A percentile compares a stretch with the other conserved stretches of the same genome.
Evolutionary conservation across 2,888 invertebrate species (phyloP).

Genomic region (Abrostola triplasia): DNA sequence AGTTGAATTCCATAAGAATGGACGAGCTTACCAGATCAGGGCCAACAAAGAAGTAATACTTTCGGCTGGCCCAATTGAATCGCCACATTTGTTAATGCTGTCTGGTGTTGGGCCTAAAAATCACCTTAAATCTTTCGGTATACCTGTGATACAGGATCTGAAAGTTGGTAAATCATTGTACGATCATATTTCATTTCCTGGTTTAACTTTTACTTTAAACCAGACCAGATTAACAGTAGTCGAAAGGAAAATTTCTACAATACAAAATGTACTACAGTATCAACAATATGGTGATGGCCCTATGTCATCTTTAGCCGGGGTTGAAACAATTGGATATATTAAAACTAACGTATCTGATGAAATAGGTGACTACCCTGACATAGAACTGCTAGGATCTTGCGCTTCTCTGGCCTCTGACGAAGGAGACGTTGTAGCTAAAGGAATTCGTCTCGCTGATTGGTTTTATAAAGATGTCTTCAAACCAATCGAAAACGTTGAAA

Average conservation of each 20-base stretch:
- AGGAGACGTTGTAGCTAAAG: constrained; percentile 79
- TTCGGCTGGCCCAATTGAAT: constrained; percentile 93
- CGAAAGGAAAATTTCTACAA: constrained; percentile 67
- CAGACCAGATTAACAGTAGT: constrained; percentile 73
- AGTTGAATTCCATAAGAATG: constrained; percentile 75
- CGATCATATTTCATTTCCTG: constrained; percentile 90
- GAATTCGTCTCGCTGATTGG: constrained; percentile 77
- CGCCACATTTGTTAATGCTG: constrained; percentile 92
- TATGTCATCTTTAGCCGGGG: constrained; percentile 86
- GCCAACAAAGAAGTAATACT: constrained; percentile 88
- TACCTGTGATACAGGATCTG: constrained; percentile 89
- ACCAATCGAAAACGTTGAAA: constrained; percentile 78
- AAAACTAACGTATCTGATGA: constrained; percentile 88
- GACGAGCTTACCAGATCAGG: constrained; percentile 79
- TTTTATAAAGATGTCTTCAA: constrained; percentile 78
- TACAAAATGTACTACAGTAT: constrained; percentile 74
- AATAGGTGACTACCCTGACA: constrained; percentile 88
- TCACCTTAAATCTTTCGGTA: constrained; percentile 87
- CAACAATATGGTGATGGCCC: constrained; percentile 84
- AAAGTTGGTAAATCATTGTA: constrained; percentile 91
- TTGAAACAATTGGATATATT: constrained; percentile 89
- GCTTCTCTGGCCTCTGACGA: constrained; percentile 88
- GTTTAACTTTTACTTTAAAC: constrained; percentile 86
- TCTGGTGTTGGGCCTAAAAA: constrained; percentile 90
- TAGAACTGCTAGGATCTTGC: constrained; percentile 89